phyloP scores from a whole-genome alignment of 2,797 vertebrate genomes.

The Cichlasoma orientale region DNA sequence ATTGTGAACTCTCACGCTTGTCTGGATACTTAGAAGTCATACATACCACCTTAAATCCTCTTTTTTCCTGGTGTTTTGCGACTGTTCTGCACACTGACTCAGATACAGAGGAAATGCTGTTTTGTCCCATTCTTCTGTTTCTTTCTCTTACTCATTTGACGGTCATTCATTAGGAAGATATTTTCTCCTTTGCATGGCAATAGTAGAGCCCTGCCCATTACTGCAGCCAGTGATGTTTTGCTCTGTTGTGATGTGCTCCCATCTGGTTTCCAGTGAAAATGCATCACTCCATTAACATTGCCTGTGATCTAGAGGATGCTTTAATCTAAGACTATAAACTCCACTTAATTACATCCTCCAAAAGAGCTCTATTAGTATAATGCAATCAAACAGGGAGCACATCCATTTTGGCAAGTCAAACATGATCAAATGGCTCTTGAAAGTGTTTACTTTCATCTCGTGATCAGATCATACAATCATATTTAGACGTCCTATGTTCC shows the following conservation, averaged over 20 bases:
- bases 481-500: constrained; percentile 45
- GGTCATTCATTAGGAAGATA: constrained; percentile 50
- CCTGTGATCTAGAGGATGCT: constrained; percentile 85
- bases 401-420: constrained; percentile 74
- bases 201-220: constrained; percentile 48
- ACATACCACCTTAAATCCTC: neutral
- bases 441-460: constrained; percentile 67
- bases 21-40: constrained; percentile 18
- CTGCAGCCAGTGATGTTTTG: constrained; percentile 66
- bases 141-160: constrained; percentile 30
- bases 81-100: constrained; percentile 5
- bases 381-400: constrained; percentile 78
- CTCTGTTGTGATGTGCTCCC: constrained; percentile 76
- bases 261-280: constrained; percentile 85
- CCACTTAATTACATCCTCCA: constrained; percentile 84
- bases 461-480: constrained; percentile 63
- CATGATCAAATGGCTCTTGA: constrained; percentile 64
- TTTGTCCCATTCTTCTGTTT: constrained; percentile 5
- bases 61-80: neutral
- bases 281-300: constrained; percentile 84
- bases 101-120: constrained; percentile 21
- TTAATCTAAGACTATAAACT: constrained; percentile 88
- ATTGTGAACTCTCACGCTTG: constrained; percentile 8
- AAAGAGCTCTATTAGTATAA: constrained; percentile 80
- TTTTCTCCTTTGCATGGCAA: constrained; percentile 58